These are phyloP conservation scores for Prunella fulvescens DNA, from an alignment of 2,113 vertebrate species.

Conservation along the genomic window DNA sequence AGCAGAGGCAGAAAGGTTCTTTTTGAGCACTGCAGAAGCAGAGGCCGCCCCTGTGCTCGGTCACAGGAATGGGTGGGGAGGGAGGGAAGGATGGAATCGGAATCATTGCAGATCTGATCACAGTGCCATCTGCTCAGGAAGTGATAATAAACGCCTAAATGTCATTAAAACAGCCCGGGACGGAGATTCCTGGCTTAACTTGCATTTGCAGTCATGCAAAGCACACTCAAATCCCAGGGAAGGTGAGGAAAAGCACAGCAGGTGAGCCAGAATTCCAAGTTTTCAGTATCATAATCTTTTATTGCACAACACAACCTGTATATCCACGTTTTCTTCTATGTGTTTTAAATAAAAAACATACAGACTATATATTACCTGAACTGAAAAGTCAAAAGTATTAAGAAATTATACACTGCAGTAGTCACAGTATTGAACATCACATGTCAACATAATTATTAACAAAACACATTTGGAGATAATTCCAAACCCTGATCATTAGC, in stretches of 20 bases:
- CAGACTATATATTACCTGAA: background rate
- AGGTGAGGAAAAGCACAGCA: background rate
- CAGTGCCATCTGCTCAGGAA: background rate
- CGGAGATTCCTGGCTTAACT: background rate
- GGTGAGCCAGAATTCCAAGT: background rate
- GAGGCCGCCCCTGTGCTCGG: background rate
- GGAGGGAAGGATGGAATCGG: background rate
- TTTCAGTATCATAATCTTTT: background rate
- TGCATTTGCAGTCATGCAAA: background rate
- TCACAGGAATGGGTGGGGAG: accelerated
- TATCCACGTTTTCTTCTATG: background rate
- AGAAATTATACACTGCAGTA: background rate
- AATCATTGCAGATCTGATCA: background rate
- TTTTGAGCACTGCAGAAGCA: accelerated
- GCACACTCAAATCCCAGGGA: too few relatives aligned
- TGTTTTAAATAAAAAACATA: conserved; percentile 16
- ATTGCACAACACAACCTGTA: conserved; percentile 44
- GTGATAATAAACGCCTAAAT: accelerated
- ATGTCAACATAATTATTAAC: background rate
- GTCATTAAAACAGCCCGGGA: background rate
- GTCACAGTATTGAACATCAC: background rate
- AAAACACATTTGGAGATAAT: conserved; percentile 13
- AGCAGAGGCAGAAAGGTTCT: background rate
- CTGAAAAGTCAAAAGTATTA: background rate
- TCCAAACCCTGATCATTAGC: background rate